Percentiles rank a stretch among this genome's conserved stretches.
phyloP scores from a whole-genome alignment of 2,113 vertebrate genomes.

The Struthidea cinerea region DNA sequence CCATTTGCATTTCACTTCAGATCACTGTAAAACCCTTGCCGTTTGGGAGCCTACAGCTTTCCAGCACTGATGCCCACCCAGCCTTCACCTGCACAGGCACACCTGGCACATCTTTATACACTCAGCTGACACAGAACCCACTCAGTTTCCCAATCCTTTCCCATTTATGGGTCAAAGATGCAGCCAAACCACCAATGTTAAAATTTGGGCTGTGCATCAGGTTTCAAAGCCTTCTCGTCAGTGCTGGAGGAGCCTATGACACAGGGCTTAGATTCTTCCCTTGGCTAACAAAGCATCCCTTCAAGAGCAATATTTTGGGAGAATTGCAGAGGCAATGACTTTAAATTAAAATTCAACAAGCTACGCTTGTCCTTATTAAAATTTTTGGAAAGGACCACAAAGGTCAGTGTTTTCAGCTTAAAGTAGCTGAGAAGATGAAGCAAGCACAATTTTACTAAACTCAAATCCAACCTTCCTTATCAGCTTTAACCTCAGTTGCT shows the following conservation, averaged over 20 bases:
- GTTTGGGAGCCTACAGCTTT: not conserved
- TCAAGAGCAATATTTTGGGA: not conserved
- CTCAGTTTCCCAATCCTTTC: not conserved
- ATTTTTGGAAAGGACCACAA: not conserved
- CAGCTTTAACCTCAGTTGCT: not conserved
- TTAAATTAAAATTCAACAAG: not conserved
- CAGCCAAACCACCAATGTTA: not conserved
- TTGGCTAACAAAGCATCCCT: not conserved
- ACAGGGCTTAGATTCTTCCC: not conserved
- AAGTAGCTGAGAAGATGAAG: not conserved
- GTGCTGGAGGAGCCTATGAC: not conserved
- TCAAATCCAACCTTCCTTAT: not conserved
- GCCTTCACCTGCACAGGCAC: not conserved
- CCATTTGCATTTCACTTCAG: not conserved
- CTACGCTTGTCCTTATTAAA: not conserved
- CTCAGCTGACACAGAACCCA: not conserved
- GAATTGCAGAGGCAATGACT: not conserved
- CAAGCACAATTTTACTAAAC: not conserved
- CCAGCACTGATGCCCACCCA: not conserved
- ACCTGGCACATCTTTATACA: too few relatives aligned
- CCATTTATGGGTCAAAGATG: not conserved
- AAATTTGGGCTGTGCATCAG: not conserved
- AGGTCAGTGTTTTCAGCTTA: not conserved
- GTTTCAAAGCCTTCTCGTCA: not conserved
- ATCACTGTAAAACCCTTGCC: not conserved